Percentiles rank a stretch among this genome's conserved stretches.
Evolutionary conservation across 2,113 vertebrate genomes (phyloP).

Genomic region (Pseudopodoces humilis): DNA sequence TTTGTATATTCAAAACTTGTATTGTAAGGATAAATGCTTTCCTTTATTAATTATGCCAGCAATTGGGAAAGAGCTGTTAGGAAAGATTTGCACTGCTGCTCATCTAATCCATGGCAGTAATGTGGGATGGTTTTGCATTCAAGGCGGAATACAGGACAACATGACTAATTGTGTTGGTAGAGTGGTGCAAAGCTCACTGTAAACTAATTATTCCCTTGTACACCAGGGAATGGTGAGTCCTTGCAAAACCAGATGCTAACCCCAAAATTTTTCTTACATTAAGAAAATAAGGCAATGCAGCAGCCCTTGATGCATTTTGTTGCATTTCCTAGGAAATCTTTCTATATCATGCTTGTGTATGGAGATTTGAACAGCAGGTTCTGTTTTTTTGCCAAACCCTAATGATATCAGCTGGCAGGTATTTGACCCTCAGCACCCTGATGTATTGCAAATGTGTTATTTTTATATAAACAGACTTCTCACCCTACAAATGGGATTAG

Average conservation of each 20-base stretch:
- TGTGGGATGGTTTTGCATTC: not conserved
- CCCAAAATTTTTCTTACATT: not conserved
- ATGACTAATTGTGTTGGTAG: not conserved
- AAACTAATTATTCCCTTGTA: not conserved
- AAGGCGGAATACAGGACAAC: not conserved
- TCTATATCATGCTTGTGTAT: not conserved
- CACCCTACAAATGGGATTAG: not conserved
- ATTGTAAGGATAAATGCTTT: not conserved
- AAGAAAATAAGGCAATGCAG: not conserved
- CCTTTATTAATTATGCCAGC: not conserved
- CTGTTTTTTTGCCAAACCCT: not conserved
- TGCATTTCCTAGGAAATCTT: not conserved
- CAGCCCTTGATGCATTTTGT: not conserved
- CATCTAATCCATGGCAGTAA: not conserved
- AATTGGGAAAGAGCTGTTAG: not conserved
- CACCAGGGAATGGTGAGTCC: not conserved
- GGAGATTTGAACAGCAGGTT: not conserved
- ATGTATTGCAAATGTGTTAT: not conserved
- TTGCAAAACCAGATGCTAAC: not conserved
- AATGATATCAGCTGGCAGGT: not conserved
- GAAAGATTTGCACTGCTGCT: not conserved
- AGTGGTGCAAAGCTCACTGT: not conserved
- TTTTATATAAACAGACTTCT: not conserved
- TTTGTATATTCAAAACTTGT: not conserved
- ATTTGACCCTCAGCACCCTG: not conserved